phyloP scores from a whole-genome alignment of 1,140 invertebrate species.

The Marisa cornuarietis region DNA sequence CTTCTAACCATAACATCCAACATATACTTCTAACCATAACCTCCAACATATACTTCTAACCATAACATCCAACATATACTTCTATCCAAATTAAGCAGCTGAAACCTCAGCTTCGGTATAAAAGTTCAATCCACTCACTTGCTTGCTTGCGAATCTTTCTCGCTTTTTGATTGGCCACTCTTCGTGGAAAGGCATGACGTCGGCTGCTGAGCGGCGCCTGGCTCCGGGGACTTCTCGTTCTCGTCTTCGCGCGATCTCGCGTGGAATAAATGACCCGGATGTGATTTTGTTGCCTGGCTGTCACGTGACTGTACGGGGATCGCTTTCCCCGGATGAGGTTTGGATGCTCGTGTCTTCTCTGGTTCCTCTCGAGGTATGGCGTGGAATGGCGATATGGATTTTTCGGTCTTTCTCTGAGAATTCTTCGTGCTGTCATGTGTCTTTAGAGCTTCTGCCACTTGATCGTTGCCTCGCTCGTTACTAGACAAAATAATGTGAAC shows the following conservation, averaged over 20 bases:
- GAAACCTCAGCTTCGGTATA: neutral
- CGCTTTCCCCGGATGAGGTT: neutral
- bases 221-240: neutral
- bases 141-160: neutral
- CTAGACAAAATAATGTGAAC: too few relatives aligned
- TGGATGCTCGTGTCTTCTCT: neutral
- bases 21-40: neutral
- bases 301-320: neutral
- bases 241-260: neutral
- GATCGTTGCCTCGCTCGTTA: neutral
- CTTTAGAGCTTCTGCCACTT: neutral
- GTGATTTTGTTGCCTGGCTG: neutral
- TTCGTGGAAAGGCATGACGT: neutral
- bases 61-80: neutral
- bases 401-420: too few relatives aligned
- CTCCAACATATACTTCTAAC: neutral
- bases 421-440: neutral
- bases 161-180: neutral
- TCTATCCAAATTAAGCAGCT: neutral
- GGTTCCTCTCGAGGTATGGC: too few relatives aligned
- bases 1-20: neutral
- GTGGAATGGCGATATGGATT: too few relatives aligned
- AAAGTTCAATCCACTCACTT: neutral
- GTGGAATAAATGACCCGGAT: neutral
- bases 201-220: neutral